Evolutionary conservation across 2,797 vertebrate genomes (phyloP), one percentile per base, ranked within the genome.

Genomic region (Pseudocheirus occidentalis): DNA sequence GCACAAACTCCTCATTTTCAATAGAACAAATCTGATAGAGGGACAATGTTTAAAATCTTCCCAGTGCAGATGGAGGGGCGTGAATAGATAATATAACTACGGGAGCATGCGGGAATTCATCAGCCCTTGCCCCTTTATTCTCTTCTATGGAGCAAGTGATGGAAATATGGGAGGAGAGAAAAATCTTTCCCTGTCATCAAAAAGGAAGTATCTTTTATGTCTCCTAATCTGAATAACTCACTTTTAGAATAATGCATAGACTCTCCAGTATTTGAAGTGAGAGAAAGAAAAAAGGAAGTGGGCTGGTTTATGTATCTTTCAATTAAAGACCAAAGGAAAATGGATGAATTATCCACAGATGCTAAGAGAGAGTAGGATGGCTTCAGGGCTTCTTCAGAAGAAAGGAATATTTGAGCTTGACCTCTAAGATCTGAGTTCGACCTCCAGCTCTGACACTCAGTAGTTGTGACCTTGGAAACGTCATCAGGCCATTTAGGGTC

Each of bases 1-100:
- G 57, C 96, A 96, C 94, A 94, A 94, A 95, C 92, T 97, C 96
- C 94, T 97, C 97, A 94, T 97, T 98, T 98, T 87, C 95, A 97
- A 95, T 93, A 95, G 95, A 81, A 92, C 66, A 93, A 97, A 97
- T 96, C 95, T 97, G 95, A 97, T 97, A 95, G 73, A 59, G 4
- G 1, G 31, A 92, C 94, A 95, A 87, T 94, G 94, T 55, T 93
- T 56, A 58, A 93, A 93, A 92, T 95, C 73, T 55, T 94, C 59
- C 93, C 91, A 27, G 73, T 89, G 93, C 93, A 92, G 52, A 46
- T 54, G 93, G 27, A 94, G 73, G 73, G 73, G 21, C 93, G 54
- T 4, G 52, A 89, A 66, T 28, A 24, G 73, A 96, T 95, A 90
- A 96, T 81, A 94, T 81, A 93, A 89, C 58, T 58, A 94, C 3